Base-by-base conservation (phyloP, 2,888 invertebrate species). In the Ectemnius lituratus region DNA sequence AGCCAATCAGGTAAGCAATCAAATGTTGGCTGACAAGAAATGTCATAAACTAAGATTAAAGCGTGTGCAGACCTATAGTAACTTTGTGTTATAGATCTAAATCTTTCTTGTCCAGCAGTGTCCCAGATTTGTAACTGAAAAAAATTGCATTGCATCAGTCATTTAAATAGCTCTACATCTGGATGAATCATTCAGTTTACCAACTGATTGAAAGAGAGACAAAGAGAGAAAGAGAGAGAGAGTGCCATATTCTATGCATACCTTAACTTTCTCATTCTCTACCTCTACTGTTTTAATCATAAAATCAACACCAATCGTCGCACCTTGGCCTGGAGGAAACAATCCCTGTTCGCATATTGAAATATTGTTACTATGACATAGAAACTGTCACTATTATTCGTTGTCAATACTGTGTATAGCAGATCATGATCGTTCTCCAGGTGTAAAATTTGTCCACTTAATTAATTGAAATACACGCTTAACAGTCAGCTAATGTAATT, bases 211-310 rank as follows among this genome's bases (percentile, higher is more conserved):
- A 76, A 73, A 73, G 73, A 11, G 37, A 6, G 37, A 37, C 3
- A 8, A 11, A 8, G 37, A 23, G 2, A 23, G 76, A 76, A 73
- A 73, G 73, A 11, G 37, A 37, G 37, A 37, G 37, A 8, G 37
- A 8, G 37, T 37, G 8, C 1, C 37, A 11, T 37, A 37, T 8
- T 37, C 37, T 27, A 58, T 13, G 37, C 67, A 76, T 85, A 97
- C 96, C 94, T 97, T 97, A 85, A 97, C 96, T 94, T 97, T 97
- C 92, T 97, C 97, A 88, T 97, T 97, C 87, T 97, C 98, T 70
- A 99, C 97, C 93, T 98, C 98, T 8, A 99, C 97, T 67, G 98
- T 98, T 93, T 99, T 99, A 78, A 99, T 99, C 98, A 99, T 98
- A 91, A 99, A 99, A 93, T 99, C 99, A 28, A 99, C 99, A 70